These are phyloP conservation scores for Athalia cordata DNA, from an alignment of 2,888 invertebrate species.

Conservation along the genomic window DNA sequence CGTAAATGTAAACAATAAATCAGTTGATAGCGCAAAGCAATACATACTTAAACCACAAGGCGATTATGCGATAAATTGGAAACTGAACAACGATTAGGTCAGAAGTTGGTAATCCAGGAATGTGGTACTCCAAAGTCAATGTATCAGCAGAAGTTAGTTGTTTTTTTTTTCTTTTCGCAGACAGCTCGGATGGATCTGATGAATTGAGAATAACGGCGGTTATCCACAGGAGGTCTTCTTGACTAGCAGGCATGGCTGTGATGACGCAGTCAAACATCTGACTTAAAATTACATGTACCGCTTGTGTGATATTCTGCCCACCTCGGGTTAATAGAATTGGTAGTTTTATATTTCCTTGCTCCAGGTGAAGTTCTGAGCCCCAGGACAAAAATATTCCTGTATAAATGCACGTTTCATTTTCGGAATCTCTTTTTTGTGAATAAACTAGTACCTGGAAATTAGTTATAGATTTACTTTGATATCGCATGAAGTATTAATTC, in stretches of 20 bases:
- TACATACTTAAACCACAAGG: conserved; percentile 61
- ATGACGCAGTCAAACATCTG: conserved; percentile 69
- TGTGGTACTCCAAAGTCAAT: conserved; percentile 59
- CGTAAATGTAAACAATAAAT: background rate
- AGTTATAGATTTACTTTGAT: background rate
- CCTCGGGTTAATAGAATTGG: conserved; percentile 69
- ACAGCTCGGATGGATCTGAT: conserved; percentile 49
- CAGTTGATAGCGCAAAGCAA: background rate
- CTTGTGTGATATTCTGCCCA: conserved; percentile 58
- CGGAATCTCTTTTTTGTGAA: conserved; percentile 48
- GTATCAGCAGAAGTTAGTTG: conserved; percentile 36
- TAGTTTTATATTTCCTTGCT: conserved; percentile 55
- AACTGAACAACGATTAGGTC: conserved; percentile 62
- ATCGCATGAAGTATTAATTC: background rate
- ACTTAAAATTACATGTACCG: conserved; percentile 62
- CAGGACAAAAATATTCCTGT: conserved; percentile 67
- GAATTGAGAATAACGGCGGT: conserved; percentile 60
- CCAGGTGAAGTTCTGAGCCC: conserved; percentile 53
- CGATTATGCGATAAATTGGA: conserved; percentile 52
- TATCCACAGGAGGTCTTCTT: conserved; percentile 68
- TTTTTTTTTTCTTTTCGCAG: conserved; percentile 14
- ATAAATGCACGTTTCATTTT: conserved; percentile 59
- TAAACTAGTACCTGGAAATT: conserved; percentile 57
- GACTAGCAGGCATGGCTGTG: conserved; percentile 56
- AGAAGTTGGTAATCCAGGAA: conserved; percentile 59